These are phyloP conservation scores for Solea solea DNA, from an alignment of 2,113 vertebrate genomes.

Conservation along the genomic window DNA sequence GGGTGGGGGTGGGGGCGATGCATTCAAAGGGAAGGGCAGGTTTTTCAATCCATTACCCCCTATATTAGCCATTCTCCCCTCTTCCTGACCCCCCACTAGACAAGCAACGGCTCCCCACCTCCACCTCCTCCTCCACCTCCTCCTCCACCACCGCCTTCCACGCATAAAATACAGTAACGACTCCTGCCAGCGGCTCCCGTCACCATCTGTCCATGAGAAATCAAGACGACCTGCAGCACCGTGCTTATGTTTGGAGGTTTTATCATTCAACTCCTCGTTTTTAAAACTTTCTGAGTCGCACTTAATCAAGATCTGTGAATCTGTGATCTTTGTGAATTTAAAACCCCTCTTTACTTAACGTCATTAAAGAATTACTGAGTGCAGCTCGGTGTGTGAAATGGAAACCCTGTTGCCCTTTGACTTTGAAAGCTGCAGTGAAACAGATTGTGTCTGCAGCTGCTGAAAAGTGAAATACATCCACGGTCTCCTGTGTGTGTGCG, in stretches of 20 bases:
- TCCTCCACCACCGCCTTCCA: neutral
- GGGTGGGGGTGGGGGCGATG: slow-evolving; percentile 37
- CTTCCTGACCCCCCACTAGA: slow-evolving; percentile 58
- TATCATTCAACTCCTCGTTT: too few relatives aligned
- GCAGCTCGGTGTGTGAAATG: too few relatives aligned
- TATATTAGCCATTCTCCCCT: slow-evolving; percentile 17
- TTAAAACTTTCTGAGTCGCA: too few relatives aligned
- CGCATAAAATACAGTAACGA: slow-evolving; percentile 45
- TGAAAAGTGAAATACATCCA: too few relatives aligned
- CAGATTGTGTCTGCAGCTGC: too few relatives aligned
- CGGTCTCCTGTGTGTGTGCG: too few relatives aligned
- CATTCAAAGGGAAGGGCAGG: slow-evolving; percentile 31
- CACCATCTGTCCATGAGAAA: slow-evolving; percentile 17
- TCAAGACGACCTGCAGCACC: neutral
- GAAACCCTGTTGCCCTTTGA: too few relatives aligned
- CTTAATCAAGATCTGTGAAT: too few relatives aligned
- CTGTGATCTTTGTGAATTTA: too few relatives aligned
- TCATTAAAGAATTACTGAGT: too few relatives aligned
- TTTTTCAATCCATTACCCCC: slow-evolving; percentile 55
- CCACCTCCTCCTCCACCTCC: neutral
- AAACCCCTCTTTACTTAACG: too few relatives aligned
- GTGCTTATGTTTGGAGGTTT: neutral
- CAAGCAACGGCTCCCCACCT: slow-evolving; percentile 48
- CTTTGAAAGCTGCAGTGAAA: too few relatives aligned
- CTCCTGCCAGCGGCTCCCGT: slow-evolving; percentile 32